These are phyloP conservation scores for Cephus pygmeus DNA, from an alignment of 2,888 invertebrate species.

Conservation along the genomic window DNA sequence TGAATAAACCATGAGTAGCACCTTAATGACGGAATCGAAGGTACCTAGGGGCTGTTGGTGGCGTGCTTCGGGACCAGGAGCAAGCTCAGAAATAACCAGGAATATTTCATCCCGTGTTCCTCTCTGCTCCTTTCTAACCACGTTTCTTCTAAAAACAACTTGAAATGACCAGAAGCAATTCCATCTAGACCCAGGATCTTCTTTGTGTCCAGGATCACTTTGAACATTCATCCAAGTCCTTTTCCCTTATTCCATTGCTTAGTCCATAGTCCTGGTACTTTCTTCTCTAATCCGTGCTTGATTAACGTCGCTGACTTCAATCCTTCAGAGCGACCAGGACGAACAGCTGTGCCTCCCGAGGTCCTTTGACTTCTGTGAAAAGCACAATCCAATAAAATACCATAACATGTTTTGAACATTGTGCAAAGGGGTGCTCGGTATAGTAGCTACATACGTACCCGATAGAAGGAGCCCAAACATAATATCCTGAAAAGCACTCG, in stretches of 20 bases:
- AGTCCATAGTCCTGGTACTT: not conserved
- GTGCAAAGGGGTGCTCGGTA: not conserved
- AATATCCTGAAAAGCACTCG: conserved; percentile 62
- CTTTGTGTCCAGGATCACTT: not conserved
- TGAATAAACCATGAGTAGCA: conserved; percentile 59
- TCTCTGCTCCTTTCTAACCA: not conserved
- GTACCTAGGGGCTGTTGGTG: conserved; percentile 11
- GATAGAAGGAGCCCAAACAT: conserved; percentile 63
- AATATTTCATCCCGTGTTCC: not conserved
- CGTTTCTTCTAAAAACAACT: not conserved
- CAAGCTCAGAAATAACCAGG: not conserved
- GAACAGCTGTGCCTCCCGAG: not conserved
- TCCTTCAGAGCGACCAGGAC: not conserved
- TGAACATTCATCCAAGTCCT: not conserved
- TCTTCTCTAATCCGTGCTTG: not conserved
- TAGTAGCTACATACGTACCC: conserved; percentile 10
- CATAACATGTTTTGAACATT: not conserved
- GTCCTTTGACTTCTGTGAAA: not conserved
- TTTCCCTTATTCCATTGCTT: not conserved
- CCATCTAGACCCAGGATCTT: too few species aligned
- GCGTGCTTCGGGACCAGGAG: conserved; percentile 7
- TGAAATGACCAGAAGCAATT: not conserved
- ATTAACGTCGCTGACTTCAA: not conserved
- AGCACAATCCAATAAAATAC: not conserved
- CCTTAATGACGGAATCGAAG: conserved; percentile 56